Conservation (phyloP, 2,113 vertebrate species). For the Galbula dea region DNA sequence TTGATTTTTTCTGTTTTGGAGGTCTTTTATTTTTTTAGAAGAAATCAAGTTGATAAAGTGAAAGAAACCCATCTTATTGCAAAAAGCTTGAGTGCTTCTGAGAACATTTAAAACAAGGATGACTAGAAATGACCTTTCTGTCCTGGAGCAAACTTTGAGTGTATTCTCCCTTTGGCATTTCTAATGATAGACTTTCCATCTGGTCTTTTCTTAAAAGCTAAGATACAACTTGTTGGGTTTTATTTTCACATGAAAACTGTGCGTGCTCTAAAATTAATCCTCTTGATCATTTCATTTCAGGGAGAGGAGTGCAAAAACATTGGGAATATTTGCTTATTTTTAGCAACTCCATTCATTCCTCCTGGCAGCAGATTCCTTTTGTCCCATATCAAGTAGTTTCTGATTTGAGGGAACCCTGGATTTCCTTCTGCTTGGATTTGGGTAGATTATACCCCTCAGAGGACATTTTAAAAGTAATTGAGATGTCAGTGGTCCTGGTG, state of each 20-base stretch:
- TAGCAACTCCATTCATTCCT: not conserved
- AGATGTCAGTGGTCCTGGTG: not conserved
- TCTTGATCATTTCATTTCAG: slow-evolving; percentile 50
- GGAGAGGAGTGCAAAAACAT: not conserved
- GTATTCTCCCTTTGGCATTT: slow-evolving; percentile 63
- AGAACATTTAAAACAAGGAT: slow-evolving; percentile 56
- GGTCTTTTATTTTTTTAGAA: slow-evolving; percentile 1
- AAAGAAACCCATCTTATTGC: slow-evolving; percentile 15
- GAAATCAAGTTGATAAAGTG: slow-evolving; percentile 26
- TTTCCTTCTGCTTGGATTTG: not conserved
- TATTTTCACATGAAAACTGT: slow-evolving; percentile 30
- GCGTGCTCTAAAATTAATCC: slow-evolving; percentile 39
- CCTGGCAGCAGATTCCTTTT: not conserved
- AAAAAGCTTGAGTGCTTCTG: slow-evolving; percentile 46
- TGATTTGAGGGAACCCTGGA: not conserved
- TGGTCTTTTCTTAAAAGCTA: slow-evolving; percentile 63
- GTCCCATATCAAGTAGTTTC: not conserved
- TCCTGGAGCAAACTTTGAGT: slow-evolving; percentile 41
- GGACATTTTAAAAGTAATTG: not conserved
- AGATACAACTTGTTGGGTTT: not conserved
- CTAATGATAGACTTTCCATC: slow-evolving; percentile 67
- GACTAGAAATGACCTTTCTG: slow-evolving; percentile 66
- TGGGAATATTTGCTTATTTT: slow-evolving; percentile 42
- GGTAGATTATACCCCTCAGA: not conserved
- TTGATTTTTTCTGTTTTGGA: not conserved